phyloP scores from a whole-genome alignment of 2,888 invertebrate genomes.

The Eristalinus aeneus region DNA sequence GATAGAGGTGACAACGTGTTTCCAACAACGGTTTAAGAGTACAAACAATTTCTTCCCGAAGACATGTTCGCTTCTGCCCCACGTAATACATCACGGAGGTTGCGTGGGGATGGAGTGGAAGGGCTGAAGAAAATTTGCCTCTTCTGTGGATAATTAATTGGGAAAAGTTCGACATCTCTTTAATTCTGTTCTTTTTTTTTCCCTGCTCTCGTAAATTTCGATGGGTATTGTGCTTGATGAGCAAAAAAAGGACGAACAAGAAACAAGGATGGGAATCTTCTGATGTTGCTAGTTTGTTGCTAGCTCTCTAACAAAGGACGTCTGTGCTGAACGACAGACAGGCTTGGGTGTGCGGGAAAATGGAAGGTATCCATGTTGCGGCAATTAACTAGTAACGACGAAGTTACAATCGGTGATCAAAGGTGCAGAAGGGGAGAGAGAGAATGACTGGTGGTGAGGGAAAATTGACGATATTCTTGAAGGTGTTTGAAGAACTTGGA shows the following conservation, averaged over 20 bases:
- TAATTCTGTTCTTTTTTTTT: background rate
- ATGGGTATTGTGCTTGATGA: constrained; percentile 26
- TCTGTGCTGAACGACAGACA: background rate
- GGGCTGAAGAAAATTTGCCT: constrained; percentile 43
- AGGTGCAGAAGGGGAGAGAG: background rate
- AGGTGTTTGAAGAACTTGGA: background rate
- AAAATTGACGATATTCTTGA: too few relatives aligned
- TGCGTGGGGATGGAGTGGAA: background rate
- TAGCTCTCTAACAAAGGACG: background rate
- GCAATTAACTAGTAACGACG: background rate
- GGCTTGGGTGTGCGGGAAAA: background rate
- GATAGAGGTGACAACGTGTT: constrained; percentile 27
- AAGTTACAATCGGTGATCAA: background rate
- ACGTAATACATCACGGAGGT: background rate
- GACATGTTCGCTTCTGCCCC: constrained; percentile 17
- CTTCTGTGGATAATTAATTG: constrained; percentile 54
- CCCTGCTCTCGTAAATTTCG: constrained; percentile 20
- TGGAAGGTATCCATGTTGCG: background rate
- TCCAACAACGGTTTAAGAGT: constrained; percentile 41
- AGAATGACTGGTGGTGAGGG: background rate
- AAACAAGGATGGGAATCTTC: background rate
- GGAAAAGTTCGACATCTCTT: constrained; percentile 54
- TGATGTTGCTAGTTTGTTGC: background rate
- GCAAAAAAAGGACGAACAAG: background rate
- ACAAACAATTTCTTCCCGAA: constrained; percentile 25